These are phyloP conservation scores for Cremastinae sp. DNA, from an alignment of 2,888 invertebrate genomes.

Conservation along the genomic window DNA sequence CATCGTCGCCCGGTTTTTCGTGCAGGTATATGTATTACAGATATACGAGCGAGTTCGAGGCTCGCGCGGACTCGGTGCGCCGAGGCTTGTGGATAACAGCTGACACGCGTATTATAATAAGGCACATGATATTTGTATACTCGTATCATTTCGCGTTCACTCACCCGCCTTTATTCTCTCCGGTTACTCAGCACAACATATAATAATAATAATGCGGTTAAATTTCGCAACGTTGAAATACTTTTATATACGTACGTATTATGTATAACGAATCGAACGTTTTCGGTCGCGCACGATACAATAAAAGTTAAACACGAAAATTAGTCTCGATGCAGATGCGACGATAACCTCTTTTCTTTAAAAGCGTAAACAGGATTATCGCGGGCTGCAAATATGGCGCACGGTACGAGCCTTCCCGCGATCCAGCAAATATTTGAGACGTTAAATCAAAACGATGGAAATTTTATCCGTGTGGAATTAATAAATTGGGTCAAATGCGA, in stretches of 20 bases:
- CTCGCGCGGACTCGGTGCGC: constrained; percentile 4
- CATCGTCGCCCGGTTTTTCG: constrained; percentile 26
- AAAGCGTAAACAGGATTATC: no score
- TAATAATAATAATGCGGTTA: constrained; percentile 11
- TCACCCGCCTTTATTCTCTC: constrained; percentile 22
- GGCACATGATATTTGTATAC: constrained; percentile 35
- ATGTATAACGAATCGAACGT: no score
- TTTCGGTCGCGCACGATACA: no score
- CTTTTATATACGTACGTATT: not conserved
- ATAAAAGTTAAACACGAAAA: no score
- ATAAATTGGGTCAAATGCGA: not conserved
- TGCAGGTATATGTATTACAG: constrained; percentile 19
- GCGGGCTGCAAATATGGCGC: not conserved
- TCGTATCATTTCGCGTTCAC: constrained; percentile 34
- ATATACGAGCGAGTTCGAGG: constrained; percentile 19
- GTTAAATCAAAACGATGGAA: not conserved
- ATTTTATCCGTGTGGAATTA: not conserved
- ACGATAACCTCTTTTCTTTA: no score
- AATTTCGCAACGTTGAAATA: constrained; percentile 2
- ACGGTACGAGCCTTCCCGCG: not conserved
- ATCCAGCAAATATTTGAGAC: no score
- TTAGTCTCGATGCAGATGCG: no score
- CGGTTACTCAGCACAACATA: constrained; percentile 18
- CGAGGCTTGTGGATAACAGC: constrained; percentile 42
- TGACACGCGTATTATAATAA: constrained; percentile 49